Evolutionary conservation across 2,888 invertebrate species (phyloP), one percentile per base, ranked within the genome.

Genomic region (Frankliniella fusca): DNA sequence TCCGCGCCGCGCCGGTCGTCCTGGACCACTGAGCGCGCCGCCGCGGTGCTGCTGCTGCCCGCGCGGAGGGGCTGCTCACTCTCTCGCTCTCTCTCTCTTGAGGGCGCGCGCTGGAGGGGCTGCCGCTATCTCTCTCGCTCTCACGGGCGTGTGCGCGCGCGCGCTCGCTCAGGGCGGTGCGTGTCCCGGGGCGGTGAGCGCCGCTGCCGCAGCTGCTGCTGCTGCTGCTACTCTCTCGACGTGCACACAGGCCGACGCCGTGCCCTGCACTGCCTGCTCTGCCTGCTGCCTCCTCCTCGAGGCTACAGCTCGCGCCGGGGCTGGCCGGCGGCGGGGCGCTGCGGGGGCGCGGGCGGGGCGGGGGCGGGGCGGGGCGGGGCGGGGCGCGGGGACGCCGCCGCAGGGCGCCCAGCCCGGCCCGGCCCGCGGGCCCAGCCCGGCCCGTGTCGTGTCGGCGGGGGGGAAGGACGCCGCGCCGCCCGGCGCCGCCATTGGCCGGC

Each of bases 191-290:
- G 38, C 38, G 38, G 38, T 38, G 5, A 38, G 38, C 38, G 38
- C 3, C 38, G 38, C 5, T 38, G 38, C 38, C 5, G 38, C 38
- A 3, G 38, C 5, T 5, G n/a, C n/a, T n/a, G n/a, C n/a, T n/a
- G n/a, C n/a, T n/a, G n/a, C n/a, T n/a, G n/a, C n/a, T n/a, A n/a
- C n/a, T n/a, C n/a, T n/a, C n/a, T n/a, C n/a, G n/a, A n/a, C 38
- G 61, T n/a, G 61, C 61, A n/a, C 61, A 61, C 61, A 61, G 61
- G 12, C 61, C 61, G 61, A 61, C 61, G 61, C n/a, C 61, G 61
- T n/a, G 61, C 61, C 61, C 15, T 7, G 54, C 54, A 54, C 15
- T 12, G 54, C 20, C 61, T 61, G 18, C 54, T 54, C 54, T 10
- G 3, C 54, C 15, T 3, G 15, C 10, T 20, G 54, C 54, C 15